Base-by-base conservation (phyloP, 2,888 invertebrate species). In the Protophormia terraenovae region DNA sequence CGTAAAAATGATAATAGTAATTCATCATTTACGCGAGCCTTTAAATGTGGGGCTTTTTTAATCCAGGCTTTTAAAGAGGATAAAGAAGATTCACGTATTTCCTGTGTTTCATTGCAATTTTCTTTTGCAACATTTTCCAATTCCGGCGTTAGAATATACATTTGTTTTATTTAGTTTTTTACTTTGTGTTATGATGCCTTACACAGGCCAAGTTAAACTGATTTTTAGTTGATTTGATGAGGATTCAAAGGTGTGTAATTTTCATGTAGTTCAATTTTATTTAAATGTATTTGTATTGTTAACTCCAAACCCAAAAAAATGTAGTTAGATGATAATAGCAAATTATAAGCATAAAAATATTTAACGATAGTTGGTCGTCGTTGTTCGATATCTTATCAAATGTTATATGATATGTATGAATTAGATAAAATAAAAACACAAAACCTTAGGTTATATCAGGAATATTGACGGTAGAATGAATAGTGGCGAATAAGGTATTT, bases 1-100 rank as follows among this genome's bases (percentile, higher is more conserved):
- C 91, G 89, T 29, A 90, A 83, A 50, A 91, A 90, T 3, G 90
- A 86, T 60, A 90, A 73, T 3, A 91, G 67, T 27, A 89, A 75
- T 16, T 86, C 88, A 14, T 87, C 87, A 47, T 89, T 87, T 4
- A 84, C 87, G 55, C 90, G 89, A 0, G 90, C 88, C 19, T 86
- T 88, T 14, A 90, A 81, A 72, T 90, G 88, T 3, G 90, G 88
- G 0, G 88, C 87, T 71, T 90, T 90, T 16, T 14, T 83, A n/a
- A 90, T 87, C 90, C 90, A 90, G 3, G 77, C 67, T 73, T 89
- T 88, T 24, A 90, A 75, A 5, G 86, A 60, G 6, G 50, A 82
- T 29, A 90, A 78, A 8, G 84, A 47, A 0, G 84, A 76, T 62
- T 71, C 78, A 0, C 87, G 84, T 19, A 88, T 83, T 4, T 88